These are phyloP conservation scores for Idaea biselata DNA, from an alignment of 2,888 invertebrate species.

Conservation along the genomic window DNA sequence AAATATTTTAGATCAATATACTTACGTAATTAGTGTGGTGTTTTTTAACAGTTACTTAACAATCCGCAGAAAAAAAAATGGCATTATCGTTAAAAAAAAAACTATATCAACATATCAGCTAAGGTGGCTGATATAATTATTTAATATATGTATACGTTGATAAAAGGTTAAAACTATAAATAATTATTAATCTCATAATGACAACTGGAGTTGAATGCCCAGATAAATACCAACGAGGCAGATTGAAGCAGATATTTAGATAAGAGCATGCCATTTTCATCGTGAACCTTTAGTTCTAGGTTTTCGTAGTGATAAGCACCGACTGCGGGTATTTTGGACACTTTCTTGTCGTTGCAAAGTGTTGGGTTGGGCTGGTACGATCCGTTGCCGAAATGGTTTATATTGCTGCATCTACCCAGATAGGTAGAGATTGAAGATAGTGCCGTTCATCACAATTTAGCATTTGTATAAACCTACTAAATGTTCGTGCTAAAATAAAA, in stretches of 20 bases:
- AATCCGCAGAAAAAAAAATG: no score
- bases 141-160: no score
- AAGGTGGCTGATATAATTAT: no score
- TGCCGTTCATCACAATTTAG: background rate
- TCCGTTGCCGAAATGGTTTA: background rate
- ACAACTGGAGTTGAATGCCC: background rate
- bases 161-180: background rate
- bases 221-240: background rate
- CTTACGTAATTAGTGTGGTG: no score
- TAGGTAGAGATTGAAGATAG: background rate
- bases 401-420: background rate
- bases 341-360: background rate
- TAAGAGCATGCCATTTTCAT: slow-evolving; percentile 5
- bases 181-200: no score
- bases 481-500: background rate
- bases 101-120: no score
- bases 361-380: background rate
- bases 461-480: no score
- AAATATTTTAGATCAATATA: no score
- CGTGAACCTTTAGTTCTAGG: background rate
- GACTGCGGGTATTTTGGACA: background rate
- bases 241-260: background rate
- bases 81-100: no score
- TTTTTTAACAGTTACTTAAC: no score
- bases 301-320: background rate